Conservation (phyloP, 2,113 vertebrate genomes). For the Larimichthys crocea region DNA sequence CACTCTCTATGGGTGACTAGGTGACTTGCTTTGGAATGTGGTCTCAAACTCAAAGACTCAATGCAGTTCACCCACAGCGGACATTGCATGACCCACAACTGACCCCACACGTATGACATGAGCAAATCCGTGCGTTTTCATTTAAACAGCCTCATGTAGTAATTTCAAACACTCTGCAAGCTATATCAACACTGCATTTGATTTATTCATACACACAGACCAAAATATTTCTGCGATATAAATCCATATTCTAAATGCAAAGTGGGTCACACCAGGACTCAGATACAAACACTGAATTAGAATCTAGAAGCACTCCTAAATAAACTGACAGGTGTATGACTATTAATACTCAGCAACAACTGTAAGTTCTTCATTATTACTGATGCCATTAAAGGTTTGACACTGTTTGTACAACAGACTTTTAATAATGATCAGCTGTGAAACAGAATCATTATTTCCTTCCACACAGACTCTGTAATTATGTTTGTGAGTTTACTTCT, state of each 20-base stretch:
- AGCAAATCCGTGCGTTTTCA: neutral
- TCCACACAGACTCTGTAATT: neutral
- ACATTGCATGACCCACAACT: conserved; percentile 37
- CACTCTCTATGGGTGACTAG: neutral
- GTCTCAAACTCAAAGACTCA: conserved; percentile 24
- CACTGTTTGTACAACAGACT: neutral
- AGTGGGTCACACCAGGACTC: neutral
- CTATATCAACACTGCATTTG: fast-evolving
- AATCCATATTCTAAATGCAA: neutral
- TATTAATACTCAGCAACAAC: neutral
- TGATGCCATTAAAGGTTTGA: neutral
- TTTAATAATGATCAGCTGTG: neutral
- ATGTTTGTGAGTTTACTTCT: neutral
- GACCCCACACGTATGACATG: conserved; percentile 34
- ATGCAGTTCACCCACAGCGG: conserved; percentile 33
- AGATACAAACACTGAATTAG: neutral
- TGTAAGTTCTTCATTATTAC: neutral
- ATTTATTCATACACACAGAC: neutral
- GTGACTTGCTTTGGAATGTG: conserved; percentile 27
- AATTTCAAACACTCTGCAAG: neutral
- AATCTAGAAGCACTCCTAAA: neutral
- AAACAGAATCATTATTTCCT: neutral
- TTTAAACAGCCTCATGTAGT: neutral
- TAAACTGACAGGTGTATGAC: neutral
- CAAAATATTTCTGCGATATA: neutral